Base-by-base conservation (phyloP, 2,888 invertebrate species). In the Caenorhabditis macrosperma region DNA sequence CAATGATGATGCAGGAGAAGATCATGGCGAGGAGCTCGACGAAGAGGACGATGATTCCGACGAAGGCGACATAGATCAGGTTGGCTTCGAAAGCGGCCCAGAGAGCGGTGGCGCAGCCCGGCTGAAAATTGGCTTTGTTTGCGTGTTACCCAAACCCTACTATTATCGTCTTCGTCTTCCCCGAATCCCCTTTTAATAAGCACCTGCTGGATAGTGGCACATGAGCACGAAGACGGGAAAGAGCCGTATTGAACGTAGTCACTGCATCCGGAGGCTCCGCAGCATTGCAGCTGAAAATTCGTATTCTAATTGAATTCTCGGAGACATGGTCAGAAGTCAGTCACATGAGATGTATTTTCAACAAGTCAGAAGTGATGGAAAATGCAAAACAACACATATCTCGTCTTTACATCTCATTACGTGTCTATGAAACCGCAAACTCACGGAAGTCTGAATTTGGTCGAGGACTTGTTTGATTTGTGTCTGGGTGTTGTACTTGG, bases 1-100 rank as follows among this genome's bases (percentile, higher is more conserved):
- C 44, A 50, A 82, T 83, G 44, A 84, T 78, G 30, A 82, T 60
- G 48, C 86, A 86, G 7, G 83, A 76, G 78, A 86, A 78, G 44
- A 85, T 82, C 82, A 86, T 78, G 3, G 85, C 85, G 60, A 85
- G 44, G 9, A 85, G 59, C 78, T 86, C 86, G 10, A 86, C 75
- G 41, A 84, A 75, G 5, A 86, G 74, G 20, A 86, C 71, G 17
- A 75, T 82, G 35, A 78, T 69, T 41, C 61, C 76, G 30, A 84
- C 81, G 26, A 81, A 72, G 22, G 81, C 63, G 20, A 86, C 81
- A 48, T 83, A 82, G 68, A 81, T 61, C 26, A 84, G 59, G 68
- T 84, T 81, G 35, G 35, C 54, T 33, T 81, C 72, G 66, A 86
- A 60, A 10, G 59, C 48, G 5, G 50, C 59, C 81, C 80, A 86